These are phyloP conservation scores for Apantesis nais DNA, from an alignment of 2,888 invertebrate species.

Conservation along the genomic window DNA sequence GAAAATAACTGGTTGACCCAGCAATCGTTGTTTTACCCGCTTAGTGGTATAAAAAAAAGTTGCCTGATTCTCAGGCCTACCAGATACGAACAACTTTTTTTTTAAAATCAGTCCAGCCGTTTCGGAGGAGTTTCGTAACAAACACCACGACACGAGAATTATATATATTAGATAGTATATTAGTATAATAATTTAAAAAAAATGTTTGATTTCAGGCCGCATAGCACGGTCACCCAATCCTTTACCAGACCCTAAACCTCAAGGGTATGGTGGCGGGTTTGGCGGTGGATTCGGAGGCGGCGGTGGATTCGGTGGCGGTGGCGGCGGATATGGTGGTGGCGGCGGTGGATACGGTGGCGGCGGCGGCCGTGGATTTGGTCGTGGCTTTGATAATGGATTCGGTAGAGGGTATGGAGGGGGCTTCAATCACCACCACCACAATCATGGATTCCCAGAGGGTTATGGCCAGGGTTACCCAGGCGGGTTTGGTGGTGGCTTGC, in stretches of 20 bases:
- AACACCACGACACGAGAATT: no score
- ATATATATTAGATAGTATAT: no score
- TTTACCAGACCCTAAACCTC: conserved; percentile 13
- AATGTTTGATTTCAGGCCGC: conserved; percentile 24
- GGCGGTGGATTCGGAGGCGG: conserved; percentile 1
- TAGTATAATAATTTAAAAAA: not conserved
- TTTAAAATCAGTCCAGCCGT: no score
- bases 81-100: no score
- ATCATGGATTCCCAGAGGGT: not conserved
- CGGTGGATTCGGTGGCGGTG: not conserved
- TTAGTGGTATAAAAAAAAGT: no score
- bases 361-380: conserved; percentile 6
- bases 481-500: conserved; percentile 19
- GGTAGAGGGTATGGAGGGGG: not conserved
- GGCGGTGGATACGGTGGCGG: not conserved
- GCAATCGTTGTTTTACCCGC: no score
- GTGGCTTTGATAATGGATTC: not conserved
- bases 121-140: no score
- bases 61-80: no score
- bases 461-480: conserved; percentile 6
- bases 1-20: no score
- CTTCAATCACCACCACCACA: not conserved
- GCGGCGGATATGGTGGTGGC: not conserved
- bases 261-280: conserved; percentile 5
- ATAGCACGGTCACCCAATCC: conserved; percentile 33